Percentiles rank a stretch among this genome's conserved stretches.
phyloP scores from a whole-genome alignment of 2,888 invertebrate genomes.

The Strigamia transsilvanica region DNA sequence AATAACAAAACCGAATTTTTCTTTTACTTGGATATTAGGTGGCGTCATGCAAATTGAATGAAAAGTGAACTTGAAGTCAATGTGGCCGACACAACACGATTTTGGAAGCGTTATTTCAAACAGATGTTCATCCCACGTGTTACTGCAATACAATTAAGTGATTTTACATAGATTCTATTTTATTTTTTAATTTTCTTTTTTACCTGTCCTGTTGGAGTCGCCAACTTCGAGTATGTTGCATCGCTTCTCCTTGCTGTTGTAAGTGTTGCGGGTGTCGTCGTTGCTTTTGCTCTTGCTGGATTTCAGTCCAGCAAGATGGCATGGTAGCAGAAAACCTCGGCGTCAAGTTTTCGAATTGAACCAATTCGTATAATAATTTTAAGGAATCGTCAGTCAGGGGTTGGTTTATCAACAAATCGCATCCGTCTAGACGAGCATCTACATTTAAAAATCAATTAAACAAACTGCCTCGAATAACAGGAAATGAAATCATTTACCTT shows the following conservation, averaged over 20 bases:
- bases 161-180: not conserved
- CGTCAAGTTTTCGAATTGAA: conserved; percentile 76
- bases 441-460: not conserved
- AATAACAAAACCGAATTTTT: not conserved
- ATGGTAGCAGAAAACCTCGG: conserved; percentile 84
- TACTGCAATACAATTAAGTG: conserved; percentile 63
- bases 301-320: conserved; percentile 91
- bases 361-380: conserved; percentile 76
- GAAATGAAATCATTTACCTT: not conserved
- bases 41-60: conserved; percentile 78
- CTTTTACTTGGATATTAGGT: conserved; percentile 75
- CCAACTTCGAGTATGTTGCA: conserved; percentile 85
- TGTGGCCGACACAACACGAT: conserved; percentile 80
- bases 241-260: conserved; percentile 72
- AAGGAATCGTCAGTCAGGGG: conserved; percentile 70
- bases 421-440: conserved; percentile 55
- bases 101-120: conserved; percentile 86
- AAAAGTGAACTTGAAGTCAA: conserved; percentile 85
- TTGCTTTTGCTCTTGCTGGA: conserved; percentile 90
- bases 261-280: conserved; percentile 84
- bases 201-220: conserved; percentile 83
- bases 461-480: not conserved
- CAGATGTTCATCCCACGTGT: conserved; percentile 92
- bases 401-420: conserved; percentile 63
- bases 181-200: conserved; percentile 58